Evolutionary conservation across 2,888 invertebrate species (phyloP), one percentile per base, ranked within the genome.

Genomic region (Nebria salina): DNA sequence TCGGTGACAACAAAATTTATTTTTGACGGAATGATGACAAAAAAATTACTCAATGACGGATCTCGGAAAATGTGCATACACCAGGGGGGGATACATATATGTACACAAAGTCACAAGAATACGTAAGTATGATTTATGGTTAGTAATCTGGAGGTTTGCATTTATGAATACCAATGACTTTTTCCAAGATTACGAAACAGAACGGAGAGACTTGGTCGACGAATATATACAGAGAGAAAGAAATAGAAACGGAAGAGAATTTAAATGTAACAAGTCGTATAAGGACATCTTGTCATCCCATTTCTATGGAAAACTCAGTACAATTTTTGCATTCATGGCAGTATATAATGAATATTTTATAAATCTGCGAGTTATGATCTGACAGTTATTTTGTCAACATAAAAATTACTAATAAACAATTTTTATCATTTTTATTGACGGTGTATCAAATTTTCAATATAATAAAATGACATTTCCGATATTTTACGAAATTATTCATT

Each of bases 121-220:
- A 54, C 54, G 70, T 64, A 80, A 68, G 64, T 75, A 73, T 73
- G 80, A 80, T 80, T 80, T 75, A 80, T 75, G 80, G 80, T 80
- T 75, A 75, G 80, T 80, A 80, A 80, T 80, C 75, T 75, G 70
- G 65, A 68, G 75, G 80, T 80, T 80, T 70, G 79, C 70, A 80
- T 80, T 75, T 80, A 75, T 80, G 80, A 80, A 80, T 80, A 80
- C 34, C 80, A 80, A 80, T 80, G 80, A 80, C 70, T 80, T 73
- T 75, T 70, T 74, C 13, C 25, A 73, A 78, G 78, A 78, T 78
- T 78, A 78, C 34, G 54, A 66, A 66, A 66, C 13, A 70, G 25
- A 26, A 5, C 1, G 70, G 70, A 9, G 25, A 20, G 26, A 70
- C 13, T 20, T 70, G 70, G 11, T 11, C n/a, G 25, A 26, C 20